Evolutionary conservation across 1,140 invertebrate species (phyloP).

Genomic region (Meloidogyne floridensis): DNA sequence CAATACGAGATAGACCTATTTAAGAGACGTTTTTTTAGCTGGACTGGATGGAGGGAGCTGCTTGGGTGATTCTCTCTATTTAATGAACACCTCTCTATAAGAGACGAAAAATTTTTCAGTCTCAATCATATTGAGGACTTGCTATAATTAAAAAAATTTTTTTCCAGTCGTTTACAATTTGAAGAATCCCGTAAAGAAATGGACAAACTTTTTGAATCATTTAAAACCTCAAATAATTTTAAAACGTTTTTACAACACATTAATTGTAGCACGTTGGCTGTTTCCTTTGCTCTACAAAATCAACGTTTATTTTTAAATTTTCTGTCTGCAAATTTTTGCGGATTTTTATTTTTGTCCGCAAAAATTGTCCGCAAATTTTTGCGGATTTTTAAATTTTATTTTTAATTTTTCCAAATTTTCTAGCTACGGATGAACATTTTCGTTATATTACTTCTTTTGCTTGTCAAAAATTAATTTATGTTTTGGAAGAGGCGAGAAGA

Average conservation of each 20-base stretch:
- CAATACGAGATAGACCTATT: too few species aligned
- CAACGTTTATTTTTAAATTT: neutral
- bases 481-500: conserved; percentile 18
- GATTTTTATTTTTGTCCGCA: too few species aligned
- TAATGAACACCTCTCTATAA: too few species aligned
- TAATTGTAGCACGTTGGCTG: conserved; percentile 12
- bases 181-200: conserved; percentile 22
- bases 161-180: conserved; percentile 17
- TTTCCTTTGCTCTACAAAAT: conserved; percentile 6
- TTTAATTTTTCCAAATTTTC: neutral
- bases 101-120: too few species aligned
- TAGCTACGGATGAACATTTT: conserved; percentile 20
- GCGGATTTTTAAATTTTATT: conserved; percentile 10
- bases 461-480: conserved; percentile 19
- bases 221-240: neutral
- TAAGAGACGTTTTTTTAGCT: too few species aligned
- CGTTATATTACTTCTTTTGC: conserved; percentile 21
- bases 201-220: conserved; percentile 15
- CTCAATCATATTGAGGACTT: too few species aligned
- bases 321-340: too few species aligned
- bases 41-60: too few species aligned
- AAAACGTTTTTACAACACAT: conserved; percentile 11
- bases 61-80: too few species aligned
- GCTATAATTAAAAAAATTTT: neutral
- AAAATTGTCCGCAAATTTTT: too few species aligned